A percentile compares a stretch with the other conserved stretches of the same genome.
Evolutionary conservation across 2,113 vertebrate species (phyloP).

Genomic region (Saccopteryx leptura): DNA sequence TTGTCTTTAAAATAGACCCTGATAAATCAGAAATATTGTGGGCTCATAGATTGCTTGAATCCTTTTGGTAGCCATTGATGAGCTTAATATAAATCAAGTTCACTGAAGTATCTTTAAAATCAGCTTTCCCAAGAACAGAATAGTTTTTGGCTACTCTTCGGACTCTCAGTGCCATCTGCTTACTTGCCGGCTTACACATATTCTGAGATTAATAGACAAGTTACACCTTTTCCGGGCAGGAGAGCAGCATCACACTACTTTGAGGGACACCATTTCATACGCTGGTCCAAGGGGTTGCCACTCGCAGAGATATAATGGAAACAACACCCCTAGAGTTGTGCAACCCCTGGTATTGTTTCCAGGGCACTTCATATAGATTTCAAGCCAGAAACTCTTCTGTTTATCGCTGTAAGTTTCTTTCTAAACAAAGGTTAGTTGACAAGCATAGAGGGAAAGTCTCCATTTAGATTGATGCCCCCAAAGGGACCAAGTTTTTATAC

Average conservation of each 20-base stretch:
- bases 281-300: background rate
- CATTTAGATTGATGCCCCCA: constrained; percentile 63
- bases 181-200: background rate
- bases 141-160: background rate
- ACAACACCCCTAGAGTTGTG: background rate
- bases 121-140: constrained; percentile 9
- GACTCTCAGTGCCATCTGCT: background rate
- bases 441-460: constrained; percentile 39
- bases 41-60: background rate
- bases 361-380: constrained; percentile 34
- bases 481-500: constrained; percentile 77
- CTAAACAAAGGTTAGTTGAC: constrained; percentile 67
- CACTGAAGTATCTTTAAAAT: background rate
- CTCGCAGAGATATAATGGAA: background rate
- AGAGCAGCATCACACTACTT: background rate
- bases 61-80: constrained; percentile 4
- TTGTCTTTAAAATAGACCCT: constrained; percentile 36
- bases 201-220: background rate
- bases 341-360: background rate
- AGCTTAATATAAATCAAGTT: constrained; percentile 17
- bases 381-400: constrained; percentile 75
- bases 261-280: background rate
- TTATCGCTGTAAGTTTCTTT: constrained; percentile 79
- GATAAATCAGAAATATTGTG: background rate
- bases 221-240: background rate